Conservation (phyloP, 2,113 vertebrate species). For the Gopherus flavomarginatus region DNA sequence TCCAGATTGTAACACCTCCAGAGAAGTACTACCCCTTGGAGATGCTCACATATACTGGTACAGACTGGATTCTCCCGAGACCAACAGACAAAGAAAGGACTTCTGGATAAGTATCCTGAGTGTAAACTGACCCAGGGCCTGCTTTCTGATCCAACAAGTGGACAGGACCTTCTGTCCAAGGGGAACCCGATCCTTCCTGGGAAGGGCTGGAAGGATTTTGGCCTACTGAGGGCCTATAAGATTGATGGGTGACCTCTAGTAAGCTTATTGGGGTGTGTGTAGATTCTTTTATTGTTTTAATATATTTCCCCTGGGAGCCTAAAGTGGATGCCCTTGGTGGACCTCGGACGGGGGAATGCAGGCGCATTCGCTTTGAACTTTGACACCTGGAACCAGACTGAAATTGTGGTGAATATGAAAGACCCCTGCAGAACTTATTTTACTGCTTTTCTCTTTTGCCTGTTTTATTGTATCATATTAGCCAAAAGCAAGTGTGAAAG, state of each 20-base stretch:
- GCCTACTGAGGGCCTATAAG: background rate
- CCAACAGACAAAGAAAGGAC: background rate
- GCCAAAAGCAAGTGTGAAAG: background rate
- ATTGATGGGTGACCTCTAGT: background rate
- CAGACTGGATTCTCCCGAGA: background rate
- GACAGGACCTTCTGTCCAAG: background rate
- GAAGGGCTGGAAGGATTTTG: background rate
- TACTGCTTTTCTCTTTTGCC: background rate
- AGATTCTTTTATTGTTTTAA: background rate
- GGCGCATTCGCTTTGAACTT: too few relatives aligned
- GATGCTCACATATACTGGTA: background rate
- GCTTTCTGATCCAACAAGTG: background rate
- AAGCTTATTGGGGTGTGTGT: background rate
- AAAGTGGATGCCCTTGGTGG: background rate
- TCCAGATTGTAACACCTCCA: background rate
- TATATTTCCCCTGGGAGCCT: background rate
- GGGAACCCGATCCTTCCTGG: background rate
- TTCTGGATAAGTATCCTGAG: background rate
- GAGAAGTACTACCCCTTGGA: background rate
- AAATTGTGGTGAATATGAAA: background rate
- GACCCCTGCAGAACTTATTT: background rate
- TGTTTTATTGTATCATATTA: background rate
- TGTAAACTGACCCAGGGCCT: background rate
- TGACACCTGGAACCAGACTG: accelerated
- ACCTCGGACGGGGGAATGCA: background rate